A percentile compares a stretch with the other conserved stretches of the same genome.
Conservation (phyloP, 2,113 vertebrate genomes). For the Collichthys lucidus region DNA sequence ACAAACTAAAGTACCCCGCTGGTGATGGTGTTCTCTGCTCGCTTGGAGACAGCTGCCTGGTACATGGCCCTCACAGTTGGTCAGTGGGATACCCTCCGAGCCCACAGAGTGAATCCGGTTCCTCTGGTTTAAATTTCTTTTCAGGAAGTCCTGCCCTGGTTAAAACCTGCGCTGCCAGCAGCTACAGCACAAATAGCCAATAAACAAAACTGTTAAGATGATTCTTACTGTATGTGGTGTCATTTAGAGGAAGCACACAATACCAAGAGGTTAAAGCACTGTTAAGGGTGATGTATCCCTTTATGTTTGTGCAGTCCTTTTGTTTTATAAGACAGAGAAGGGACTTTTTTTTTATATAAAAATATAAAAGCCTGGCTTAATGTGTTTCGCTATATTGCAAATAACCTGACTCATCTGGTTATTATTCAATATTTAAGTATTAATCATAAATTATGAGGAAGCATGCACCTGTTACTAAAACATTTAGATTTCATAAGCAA, state of each 20-base stretch:
- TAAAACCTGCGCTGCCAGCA: conserved; percentile 79
- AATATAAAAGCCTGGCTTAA: background rate
- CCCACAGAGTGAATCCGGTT: conserved; percentile 78
- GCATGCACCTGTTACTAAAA: background rate
- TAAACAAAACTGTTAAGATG: background rate
- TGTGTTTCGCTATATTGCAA: background rate
- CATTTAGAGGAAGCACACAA: background rate
- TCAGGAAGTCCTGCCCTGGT: conserved; percentile 79
- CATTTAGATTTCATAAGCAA: too few species aligned
- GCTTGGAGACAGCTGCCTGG: conserved; percentile 89
- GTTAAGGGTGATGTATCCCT: background rate
- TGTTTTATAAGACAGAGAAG: background rate
- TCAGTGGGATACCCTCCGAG: conserved; percentile 86
- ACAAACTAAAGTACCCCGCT: conserved; percentile 79
- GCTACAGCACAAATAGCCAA: conserved; percentile 76
- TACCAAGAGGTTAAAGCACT: background rate
- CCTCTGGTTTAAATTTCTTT: conserved; percentile 72
- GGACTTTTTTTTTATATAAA: too few species aligned
- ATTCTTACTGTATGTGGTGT: background rate
- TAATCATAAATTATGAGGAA: background rate
- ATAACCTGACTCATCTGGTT: background rate
- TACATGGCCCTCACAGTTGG: conserved; percentile 90
- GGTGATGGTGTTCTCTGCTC: conserved; percentile 80
- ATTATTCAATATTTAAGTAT: background rate
- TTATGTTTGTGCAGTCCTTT: background rate